Evolutionary conservation across 2,797 vertebrate genomes (phyloP).

Genomic region (Intellagama lesueurii): DNA sequence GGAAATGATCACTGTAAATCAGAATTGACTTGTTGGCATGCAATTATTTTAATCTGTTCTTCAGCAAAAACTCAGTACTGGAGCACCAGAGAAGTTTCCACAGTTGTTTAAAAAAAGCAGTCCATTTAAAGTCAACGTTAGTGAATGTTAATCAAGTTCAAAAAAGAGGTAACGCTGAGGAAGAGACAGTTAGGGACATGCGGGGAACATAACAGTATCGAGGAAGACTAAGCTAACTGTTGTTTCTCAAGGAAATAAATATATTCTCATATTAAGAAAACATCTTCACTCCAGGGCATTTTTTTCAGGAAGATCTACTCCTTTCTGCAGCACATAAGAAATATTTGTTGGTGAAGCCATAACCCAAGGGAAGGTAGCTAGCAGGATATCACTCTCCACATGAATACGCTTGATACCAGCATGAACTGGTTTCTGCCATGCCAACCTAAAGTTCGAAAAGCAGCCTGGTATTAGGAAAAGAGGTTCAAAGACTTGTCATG

Average conservation of each 20-base stretch:
- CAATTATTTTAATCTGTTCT: too few species aligned
- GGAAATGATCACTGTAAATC: too few species aligned
- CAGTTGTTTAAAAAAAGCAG: too few species aligned
- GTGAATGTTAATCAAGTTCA: too few species aligned
- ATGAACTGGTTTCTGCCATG: not conserved
- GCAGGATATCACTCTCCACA: not conserved
- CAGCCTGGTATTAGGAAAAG: not conserved
- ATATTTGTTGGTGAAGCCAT: not conserved
- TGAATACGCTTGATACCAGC: not conserved
- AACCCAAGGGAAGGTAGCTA: not conserved
- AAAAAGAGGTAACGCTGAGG: too few species aligned
- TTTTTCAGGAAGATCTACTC: not conserved
- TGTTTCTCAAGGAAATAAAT: not conserved
- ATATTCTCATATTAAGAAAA: not conserved
- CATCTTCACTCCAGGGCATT: not conserved
- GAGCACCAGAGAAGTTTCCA: too few species aligned
- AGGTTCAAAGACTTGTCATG: not conserved
- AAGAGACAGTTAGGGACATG: too few species aligned
- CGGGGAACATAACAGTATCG: too few species aligned
- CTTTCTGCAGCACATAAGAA: not conserved
- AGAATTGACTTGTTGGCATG: too few species aligned
- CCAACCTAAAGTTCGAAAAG: not conserved
- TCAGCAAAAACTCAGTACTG: too few species aligned
- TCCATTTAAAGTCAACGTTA: too few species aligned
- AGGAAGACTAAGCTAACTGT: too few species aligned